Evolutionary conservation across 2,797 vertebrate genomes (phyloP).

Genomic region (Gambusia yucatana): DNA sequence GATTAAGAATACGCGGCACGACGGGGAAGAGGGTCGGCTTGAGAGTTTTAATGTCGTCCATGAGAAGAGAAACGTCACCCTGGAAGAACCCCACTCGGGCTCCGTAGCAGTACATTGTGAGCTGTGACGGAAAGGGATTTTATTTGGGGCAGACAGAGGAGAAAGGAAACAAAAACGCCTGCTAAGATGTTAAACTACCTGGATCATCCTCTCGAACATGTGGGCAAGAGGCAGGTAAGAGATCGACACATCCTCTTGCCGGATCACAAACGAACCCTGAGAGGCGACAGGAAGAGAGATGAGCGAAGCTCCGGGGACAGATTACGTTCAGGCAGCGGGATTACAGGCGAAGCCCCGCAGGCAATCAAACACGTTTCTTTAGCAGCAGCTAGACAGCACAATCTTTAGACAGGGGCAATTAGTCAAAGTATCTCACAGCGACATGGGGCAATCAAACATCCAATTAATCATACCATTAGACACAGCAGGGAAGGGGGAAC

Average conservation of each 20-base stretch:
- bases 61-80: constrained; percentile 83
- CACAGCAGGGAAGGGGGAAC: constrained; percentile 68
- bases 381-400: constrained; percentile 54
- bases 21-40: constrained; percentile 85
- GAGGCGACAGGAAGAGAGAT: constrained; percentile 41
- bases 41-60: constrained; percentile 86
- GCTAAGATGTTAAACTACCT: constrained; percentile 64
- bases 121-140: constrained; percentile 55
- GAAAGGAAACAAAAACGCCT: not conserved
- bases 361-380: constrained; percentile 63
- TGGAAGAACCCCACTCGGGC: constrained; percentile 85
- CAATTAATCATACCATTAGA: constrained; percentile 78
- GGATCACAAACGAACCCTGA: constrained; percentile 83
- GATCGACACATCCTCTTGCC: constrained; percentile 84
- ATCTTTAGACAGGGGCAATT: constrained; percentile 67
- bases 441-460: constrained; percentile 72
- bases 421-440: constrained; percentile 69
- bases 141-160: constrained; percentile 9
- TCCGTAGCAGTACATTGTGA: constrained; percentile 84
- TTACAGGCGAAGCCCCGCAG: constrained; percentile 25
- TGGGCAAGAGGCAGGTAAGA: constrained; percentile 86
- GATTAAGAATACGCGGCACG: constrained; percentile 84
- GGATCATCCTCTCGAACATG: constrained; percentile 88
- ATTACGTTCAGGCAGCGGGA: constrained; percentile 47
- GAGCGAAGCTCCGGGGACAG: constrained; percentile 55